These are phyloP conservation scores for Mamestra configurata DNA, from an alignment of 1,140 invertebrate species.

Conservation along the genomic window DNA sequence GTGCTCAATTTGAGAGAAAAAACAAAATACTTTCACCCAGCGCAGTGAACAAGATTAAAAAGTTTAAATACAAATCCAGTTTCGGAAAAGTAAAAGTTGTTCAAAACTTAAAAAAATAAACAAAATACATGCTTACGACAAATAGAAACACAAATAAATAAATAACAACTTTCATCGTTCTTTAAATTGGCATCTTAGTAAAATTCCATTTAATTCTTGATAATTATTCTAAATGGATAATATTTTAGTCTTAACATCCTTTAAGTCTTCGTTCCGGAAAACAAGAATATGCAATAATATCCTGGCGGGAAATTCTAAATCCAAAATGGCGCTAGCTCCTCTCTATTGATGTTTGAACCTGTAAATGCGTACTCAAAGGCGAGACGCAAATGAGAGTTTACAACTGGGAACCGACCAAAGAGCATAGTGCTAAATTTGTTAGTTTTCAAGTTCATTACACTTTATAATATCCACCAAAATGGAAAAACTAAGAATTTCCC, in stretches of 20 bases:
- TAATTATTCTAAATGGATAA: conserved; percentile 13
- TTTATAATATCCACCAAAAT: too few relatives aligned
- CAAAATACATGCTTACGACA: too few relatives aligned
- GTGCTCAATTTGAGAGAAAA: background rate
- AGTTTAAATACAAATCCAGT: conserved; percentile 15
- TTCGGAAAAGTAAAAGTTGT: conserved; percentile 24
- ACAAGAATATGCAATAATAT: background rate
- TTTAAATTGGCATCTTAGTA: background rate
- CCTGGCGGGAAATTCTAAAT: conserved; percentile 4
- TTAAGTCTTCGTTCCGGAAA: conserved; percentile 3
- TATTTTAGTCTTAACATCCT: background rate
- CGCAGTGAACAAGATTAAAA: background rate
- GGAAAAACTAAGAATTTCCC: background rate
- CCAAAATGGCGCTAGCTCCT: too few relatives aligned
- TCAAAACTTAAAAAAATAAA: background rate
- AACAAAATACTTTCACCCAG: conserved; percentile 2
- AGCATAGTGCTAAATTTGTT: too few relatives aligned
- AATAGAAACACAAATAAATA: background rate
- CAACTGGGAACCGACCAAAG: too few relatives aligned
- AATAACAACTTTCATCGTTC: background rate
- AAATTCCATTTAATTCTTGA: background rate
- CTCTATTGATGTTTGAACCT: background rate
- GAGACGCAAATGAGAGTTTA: too few relatives aligned
- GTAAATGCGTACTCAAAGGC: too few relatives aligned
- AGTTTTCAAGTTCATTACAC: too few relatives aligned